Percentiles rank a stretch among this genome's conserved stretches.
These are phyloP conservation scores for Archivesica marissinica DNA, from an alignment of 1,140 invertebrate species.

Conservation along the genomic window DNA sequence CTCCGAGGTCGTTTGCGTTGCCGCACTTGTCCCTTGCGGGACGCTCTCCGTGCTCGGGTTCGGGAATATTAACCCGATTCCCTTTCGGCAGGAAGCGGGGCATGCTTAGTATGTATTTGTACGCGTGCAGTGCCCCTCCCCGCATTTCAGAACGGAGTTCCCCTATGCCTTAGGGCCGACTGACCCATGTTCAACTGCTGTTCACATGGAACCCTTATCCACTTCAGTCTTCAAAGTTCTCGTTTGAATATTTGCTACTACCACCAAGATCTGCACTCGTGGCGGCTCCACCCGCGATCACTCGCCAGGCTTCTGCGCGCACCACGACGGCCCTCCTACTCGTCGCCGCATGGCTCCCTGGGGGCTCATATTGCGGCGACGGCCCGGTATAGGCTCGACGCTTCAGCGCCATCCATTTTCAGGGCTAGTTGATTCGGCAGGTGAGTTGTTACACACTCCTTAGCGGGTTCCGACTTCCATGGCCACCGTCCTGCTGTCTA, in stretches of 20 bases:
- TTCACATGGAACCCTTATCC: conserved; percentile 95
- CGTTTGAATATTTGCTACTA: conserved; percentile 95
- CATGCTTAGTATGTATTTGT: not conserved
- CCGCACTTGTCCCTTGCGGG: conserved; percentile 80
- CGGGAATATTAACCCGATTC: conserved; percentile 86
- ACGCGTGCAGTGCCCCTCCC: conserved; percentile 50
- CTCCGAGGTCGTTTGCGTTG: conserved; percentile 89
- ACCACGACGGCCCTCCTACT: conserved; percentile 91
- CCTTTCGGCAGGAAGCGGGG: conserved; percentile 82
- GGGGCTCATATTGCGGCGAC: conserved; percentile 83
- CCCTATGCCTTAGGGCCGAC: conserved; percentile 88
- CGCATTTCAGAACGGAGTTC: conserved; percentile 81
- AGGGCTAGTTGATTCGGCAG: conserved; percentile 94
- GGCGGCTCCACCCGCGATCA: too few relatives aligned
- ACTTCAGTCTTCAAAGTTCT: conserved; percentile 93
- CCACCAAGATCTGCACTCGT: conserved; percentile 93
- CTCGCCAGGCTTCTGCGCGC: conserved; percentile 90
- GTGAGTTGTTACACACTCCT: conserved; percentile 95
- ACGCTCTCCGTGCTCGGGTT: conserved; percentile 81
- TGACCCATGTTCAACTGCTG: conserved; percentile 95
- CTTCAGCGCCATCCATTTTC: conserved; percentile 89
- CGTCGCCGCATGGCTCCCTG: too few relatives aligned
- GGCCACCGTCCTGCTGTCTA: conserved; percentile 95
- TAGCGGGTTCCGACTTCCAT: conserved; percentile 95
- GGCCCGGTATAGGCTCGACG: conserved; percentile 90